phyloP scores from a whole-genome alignment of 2,888 invertebrate species.

The Tanaodytes sp. region DNA sequence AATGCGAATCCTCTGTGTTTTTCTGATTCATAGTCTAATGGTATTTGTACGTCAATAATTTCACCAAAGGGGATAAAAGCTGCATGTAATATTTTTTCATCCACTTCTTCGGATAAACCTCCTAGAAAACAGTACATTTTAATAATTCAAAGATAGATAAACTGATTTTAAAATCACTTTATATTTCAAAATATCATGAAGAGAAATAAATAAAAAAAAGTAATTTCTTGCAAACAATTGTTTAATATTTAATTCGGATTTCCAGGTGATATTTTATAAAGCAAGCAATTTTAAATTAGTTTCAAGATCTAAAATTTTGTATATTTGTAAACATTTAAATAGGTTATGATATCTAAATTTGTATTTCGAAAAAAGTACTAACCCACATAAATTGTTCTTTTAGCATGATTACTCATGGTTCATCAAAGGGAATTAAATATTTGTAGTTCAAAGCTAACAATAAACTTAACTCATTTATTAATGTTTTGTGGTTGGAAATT shows the following conservation, averaged over 20 bases:
- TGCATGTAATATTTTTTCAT: constrained; percentile 94
- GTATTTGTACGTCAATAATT: constrained; percentile 97
- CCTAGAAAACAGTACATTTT: constrained; percentile 70
- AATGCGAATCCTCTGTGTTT: constrained; percentile 99
- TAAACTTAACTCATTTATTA: too few species aligned
- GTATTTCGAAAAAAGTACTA: constrained; percentile 1
- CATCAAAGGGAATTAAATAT: not conserved
- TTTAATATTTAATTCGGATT: too few species aligned
- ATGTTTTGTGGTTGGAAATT: too few species aligned
- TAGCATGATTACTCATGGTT: constrained; percentile 16
- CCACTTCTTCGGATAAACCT: constrained; percentile 94
- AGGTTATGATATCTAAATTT: too few species aligned
- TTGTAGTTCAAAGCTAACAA: too few species aligned
- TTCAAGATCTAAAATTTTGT: too few species aligned
- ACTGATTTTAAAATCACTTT: not conserved
- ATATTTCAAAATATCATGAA: constrained; percentile 1
- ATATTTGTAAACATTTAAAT: too few species aligned
- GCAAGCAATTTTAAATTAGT: too few species aligned
- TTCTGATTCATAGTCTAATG: constrained; percentile 97
- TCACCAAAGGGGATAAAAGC: constrained; percentile 99
- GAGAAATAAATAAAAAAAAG: not conserved
- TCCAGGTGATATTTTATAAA: too few species aligned
- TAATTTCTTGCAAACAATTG: not conserved
- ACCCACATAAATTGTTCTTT: constrained; percentile 31
- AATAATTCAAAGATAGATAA: constrained; percentile 5